Evolutionary conservation across 2,888 invertebrate genomes (phyloP).

Genomic region (Tetramorium bicarinatum): DNA sequence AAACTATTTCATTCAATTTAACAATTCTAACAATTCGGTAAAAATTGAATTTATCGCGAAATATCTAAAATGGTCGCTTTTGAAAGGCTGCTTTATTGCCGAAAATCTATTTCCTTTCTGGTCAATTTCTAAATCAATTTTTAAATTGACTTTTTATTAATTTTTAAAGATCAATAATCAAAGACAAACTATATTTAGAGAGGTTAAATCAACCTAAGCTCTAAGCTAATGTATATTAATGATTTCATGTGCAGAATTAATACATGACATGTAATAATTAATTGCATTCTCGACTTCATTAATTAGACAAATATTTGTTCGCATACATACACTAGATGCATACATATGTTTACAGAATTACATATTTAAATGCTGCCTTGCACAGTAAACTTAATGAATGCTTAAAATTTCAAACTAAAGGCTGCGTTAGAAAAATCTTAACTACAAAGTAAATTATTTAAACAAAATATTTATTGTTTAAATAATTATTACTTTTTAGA

Average conservation of each 20-base stretch:
- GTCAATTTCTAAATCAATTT: neutral
- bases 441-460: neutral
- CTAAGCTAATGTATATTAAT: neutral
- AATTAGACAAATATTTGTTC: conserved; percentile 22
- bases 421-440: neutral
- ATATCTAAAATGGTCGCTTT: neutral
- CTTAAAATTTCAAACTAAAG: neutral
- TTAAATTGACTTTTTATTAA: neutral
- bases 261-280: conserved; percentile 6
- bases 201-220: neutral
- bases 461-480: neutral
- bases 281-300: conserved; percentile 3
- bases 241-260: neutral
- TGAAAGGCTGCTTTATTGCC: neutral
- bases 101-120: neutral
- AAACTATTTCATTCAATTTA: neutral
- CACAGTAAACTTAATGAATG: neutral
- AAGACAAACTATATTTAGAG: neutral
- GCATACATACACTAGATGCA: neutral
- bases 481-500: neutral
- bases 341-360: neutral
- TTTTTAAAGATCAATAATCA: neutral
- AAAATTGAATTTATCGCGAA: neutral
- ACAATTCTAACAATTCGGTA: neutral
- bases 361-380: conserved; percentile 7